phyloP scores from a whole-genome alignment of 2,113 vertebrate genomes.

The Tachysurus fulvidraco region DNA sequence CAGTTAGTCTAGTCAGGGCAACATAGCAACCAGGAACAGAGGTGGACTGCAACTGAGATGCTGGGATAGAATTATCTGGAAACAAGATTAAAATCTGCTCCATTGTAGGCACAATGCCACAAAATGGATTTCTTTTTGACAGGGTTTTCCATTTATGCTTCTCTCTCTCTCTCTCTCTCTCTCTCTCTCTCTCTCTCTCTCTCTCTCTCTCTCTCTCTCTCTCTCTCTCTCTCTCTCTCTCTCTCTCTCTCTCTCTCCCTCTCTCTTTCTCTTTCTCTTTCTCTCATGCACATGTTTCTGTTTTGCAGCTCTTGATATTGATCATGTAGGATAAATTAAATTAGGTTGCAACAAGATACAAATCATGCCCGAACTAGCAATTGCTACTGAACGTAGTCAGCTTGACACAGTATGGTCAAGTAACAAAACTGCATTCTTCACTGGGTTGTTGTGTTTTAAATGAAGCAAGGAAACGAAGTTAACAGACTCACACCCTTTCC shows the following conservation, averaged over 20 bases:
- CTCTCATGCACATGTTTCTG: neutral
- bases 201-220: slow-evolving; percentile 9
- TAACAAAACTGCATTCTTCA: slow-evolving; percentile 9
- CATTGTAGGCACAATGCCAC: slow-evolving; percentile 68
- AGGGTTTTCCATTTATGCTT: slow-evolving; percentile 35
- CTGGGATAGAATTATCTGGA: slow-evolving; percentile 73
- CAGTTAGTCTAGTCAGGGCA: slow-evolving; percentile 65
- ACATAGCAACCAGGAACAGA: slow-evolving; percentile 61
- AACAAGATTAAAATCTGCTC: slow-evolving; percentile 62
- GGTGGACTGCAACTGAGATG: slow-evolving; percentile 57
- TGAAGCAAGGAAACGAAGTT: slow-evolving; percentile 25
- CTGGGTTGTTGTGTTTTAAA: neutral
- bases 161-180: slow-evolving; percentile 1
- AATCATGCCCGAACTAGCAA: slow-evolving; percentile 31
- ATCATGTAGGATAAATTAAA: slow-evolving; percentile 64
- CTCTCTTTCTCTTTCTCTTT: neutral
- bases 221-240: neutral
- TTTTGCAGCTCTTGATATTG: slow-evolving; percentile 60
- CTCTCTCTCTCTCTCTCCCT: slow-evolving; percentile 10
- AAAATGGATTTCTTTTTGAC: slow-evolving; percentile 69
- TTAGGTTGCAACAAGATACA: slow-evolving; percentile 63
- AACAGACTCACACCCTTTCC: neutral
- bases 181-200: slow-evolving; percentile 12
- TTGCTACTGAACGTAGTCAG: neutral
- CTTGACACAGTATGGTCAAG: neutral